Conservation (phyloP, 2,888 invertebrate species). For the Atherix ibis region DNA sequence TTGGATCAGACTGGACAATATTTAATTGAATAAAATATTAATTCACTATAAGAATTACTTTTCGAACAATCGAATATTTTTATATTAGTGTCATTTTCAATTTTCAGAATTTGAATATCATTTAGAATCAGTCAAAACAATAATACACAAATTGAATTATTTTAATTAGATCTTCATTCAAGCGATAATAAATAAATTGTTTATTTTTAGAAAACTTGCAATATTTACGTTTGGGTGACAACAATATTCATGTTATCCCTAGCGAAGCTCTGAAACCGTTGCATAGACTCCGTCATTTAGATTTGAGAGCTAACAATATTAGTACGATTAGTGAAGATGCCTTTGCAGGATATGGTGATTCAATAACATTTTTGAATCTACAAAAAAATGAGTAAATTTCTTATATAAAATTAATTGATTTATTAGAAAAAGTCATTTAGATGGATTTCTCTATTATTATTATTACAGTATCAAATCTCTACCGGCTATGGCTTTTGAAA, state of each 20-base stretch:
- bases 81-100: no score
- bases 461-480: slow-evolving; percentile 55
- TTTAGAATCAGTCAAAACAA: background rate
- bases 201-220: slow-evolving; percentile 63
- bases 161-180: background rate
- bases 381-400: slow-evolving; percentile 76
- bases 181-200: background rate
- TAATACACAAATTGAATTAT: background rate
- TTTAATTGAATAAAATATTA: no score
- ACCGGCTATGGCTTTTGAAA: slow-evolving; percentile 73
- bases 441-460: no score
- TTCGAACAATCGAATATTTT: no score
- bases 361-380: slow-evolving; percentile 80
- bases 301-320: slow-evolving; percentile 77
- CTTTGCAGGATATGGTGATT: slow-evolving; percentile 76
- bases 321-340: slow-evolving; percentile 69
- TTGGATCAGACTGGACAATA: no score
- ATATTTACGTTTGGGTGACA: slow-evolving; percentile 76
- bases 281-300: slow-evolving; percentile 74
- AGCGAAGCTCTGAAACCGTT: slow-evolving; percentile 67
- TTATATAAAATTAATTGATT: background rate
- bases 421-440: no score
- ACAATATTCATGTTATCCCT: slow-evolving; percentile 71
- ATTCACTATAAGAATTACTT: no score
- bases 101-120: background rate